A percentile compares a stretch with the other conserved stretches of the same genome.
Evolutionary conservation across 2,888 invertebrate genomes (phyloP).

Genomic region (Nephrocerus scutellatus): DNA sequence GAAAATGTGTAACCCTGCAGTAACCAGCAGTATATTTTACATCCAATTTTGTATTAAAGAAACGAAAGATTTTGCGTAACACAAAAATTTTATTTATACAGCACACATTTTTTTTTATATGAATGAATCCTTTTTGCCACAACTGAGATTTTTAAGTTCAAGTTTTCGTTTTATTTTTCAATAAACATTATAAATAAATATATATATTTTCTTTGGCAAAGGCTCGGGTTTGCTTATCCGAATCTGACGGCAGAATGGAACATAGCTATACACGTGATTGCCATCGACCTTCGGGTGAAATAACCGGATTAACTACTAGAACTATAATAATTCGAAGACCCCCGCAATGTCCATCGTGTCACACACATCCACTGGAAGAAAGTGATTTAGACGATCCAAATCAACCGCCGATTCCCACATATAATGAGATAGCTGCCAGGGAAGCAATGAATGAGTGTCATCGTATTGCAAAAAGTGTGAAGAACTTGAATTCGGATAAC

Average conservation of each 20-base stretch:
- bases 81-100: no score
- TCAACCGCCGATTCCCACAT: constrained; percentile 49
- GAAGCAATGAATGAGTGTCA: constrained; percentile 67
- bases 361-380: constrained; percentile 42
- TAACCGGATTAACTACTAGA: constrained; percentile 38
- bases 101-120: no score
- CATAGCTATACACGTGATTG: constrained; percentile 68
- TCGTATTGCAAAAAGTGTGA: constrained; percentile 56
- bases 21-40: no score
- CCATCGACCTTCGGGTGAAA: constrained; percentile 31
- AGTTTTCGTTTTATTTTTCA: no score
- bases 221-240: no score
- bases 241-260: constrained; percentile 51
- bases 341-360: constrained; percentile 45
- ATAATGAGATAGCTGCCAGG: constrained; percentile 55
- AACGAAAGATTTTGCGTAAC: no score
- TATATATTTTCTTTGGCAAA: no score
- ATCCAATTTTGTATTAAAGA: no score
- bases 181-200: no score
- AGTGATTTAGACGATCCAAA: constrained; percentile 49
- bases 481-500: constrained; percentile 51
- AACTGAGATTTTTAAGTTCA: no score
- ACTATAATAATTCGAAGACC: constrained; percentile 42
- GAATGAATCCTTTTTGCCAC: no score
- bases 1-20: no score